Conservation (phyloP, 1,140 invertebrate species). For the Drusus annulatus region DNA sequence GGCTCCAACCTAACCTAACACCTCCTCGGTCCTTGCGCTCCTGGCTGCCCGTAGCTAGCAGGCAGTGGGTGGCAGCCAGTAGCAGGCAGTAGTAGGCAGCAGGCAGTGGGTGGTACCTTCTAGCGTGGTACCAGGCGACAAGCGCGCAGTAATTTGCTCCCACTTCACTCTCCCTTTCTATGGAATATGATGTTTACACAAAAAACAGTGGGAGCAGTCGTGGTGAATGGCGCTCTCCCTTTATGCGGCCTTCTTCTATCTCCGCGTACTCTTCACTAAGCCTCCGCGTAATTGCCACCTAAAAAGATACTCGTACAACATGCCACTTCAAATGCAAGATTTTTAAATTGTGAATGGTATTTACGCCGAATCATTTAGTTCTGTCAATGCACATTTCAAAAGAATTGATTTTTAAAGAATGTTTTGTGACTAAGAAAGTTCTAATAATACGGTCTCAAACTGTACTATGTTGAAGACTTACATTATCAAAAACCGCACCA, state of each 20-base stretch:
- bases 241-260: background rate
- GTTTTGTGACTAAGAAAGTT: no score
- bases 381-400: background rate
- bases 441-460: no score
- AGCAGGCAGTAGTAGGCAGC: background rate
- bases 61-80: background rate
- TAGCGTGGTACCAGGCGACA: no score
- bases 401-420: no score
- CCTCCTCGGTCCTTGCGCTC: slow-evolving; percentile 23
- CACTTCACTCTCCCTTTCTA: slow-evolving; percentile 52
- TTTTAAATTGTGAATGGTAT: background rate
- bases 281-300: slow-evolving; percentile 52
- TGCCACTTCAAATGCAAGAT: background rate
- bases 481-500: no score
- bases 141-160: slow-evolving; percentile 53
- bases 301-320: slow-evolving; percentile 35
- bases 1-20: slow-evolving; percentile 15
- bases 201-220: slow-evolving; percentile 48
- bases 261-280: slow-evolving; percentile 26
- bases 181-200: slow-evolving; percentile 56
- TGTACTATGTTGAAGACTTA: no score
- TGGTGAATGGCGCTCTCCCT: slow-evolving; percentile 18
- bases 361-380: background rate
- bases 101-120: background rate
- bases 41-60: slow-evolving; percentile 21